Conservation (phyloP, 2,797 vertebrate genomes). For the Sciurus carolinensis region DNA sequence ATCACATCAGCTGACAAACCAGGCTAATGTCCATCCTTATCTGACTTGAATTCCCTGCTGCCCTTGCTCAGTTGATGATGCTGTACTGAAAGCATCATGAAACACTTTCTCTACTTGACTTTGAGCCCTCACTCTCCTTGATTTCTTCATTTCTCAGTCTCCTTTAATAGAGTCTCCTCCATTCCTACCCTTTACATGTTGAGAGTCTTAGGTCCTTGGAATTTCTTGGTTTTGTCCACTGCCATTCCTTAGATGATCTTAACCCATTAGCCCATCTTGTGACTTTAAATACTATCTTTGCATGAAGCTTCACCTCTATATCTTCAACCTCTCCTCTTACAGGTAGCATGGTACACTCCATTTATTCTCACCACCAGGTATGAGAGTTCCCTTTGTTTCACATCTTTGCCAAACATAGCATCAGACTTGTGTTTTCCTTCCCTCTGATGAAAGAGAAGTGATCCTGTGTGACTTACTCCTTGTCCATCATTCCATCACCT, state of each 20-base stretch:
- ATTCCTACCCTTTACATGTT: background rate
- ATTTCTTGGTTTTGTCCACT: background rate
- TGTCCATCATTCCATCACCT: background rate
- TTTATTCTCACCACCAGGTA: background rate
- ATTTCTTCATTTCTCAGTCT: constrained; percentile 7
- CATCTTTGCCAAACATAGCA: background rate
- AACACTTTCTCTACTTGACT: background rate
- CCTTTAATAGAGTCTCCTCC: constrained; percentile 11
- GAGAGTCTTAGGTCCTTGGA: background rate
- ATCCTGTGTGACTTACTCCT: background rate
- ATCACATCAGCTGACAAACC: constrained; percentile 10
- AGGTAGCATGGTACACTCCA: background rate
- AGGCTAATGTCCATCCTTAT: background rate
- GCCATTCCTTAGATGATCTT: constrained; percentile 3
- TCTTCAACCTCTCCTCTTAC: background rate
- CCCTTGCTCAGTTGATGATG: background rate
- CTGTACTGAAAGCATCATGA: background rate
- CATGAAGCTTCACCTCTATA: background rate
- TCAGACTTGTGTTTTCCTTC: background rate
- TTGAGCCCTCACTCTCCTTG: background rate
- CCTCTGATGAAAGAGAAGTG: background rate
- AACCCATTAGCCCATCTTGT: background rate
- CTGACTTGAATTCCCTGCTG: background rate
- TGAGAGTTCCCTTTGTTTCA: background rate
- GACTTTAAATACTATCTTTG: constrained; percentile 30